These are phyloP conservation scores for Lepeophtheirus salmonis DNA, from an alignment of 1,140 invertebrate species.

Conservation along the genomic window DNA sequence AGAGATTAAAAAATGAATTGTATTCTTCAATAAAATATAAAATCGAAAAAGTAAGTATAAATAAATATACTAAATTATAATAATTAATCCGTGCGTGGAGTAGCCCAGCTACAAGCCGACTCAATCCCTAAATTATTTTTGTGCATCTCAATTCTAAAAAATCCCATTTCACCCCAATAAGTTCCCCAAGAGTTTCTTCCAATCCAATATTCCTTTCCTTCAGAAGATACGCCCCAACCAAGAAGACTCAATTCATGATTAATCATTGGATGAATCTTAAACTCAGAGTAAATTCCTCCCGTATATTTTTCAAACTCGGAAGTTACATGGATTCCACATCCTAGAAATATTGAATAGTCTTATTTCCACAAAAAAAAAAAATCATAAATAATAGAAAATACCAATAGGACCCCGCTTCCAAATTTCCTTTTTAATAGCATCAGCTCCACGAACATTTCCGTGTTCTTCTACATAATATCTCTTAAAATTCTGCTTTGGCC, in stretches of 20 bases:
- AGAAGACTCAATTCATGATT: conserved; percentile 16
- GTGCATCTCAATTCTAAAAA: conserved; percentile 15
- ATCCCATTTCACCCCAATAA: conserved; percentile 17
- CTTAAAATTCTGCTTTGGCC: conserved; percentile 11
- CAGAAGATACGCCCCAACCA: conserved; percentile 7
- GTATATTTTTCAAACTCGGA: conserved; percentile 3
- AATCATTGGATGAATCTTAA: background rate
- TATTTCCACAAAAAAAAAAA: background rate
- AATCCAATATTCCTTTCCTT: conserved; percentile 16
- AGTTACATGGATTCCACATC: conserved; percentile 10
- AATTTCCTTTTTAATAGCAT: conserved; percentile 18
- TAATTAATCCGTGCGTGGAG: no score
- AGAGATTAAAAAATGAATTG: no score
- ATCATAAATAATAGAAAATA: background rate
- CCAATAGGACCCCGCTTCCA: conserved; percentile 17
- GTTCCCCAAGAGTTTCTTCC: conserved; percentile 18
- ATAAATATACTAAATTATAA: no score
- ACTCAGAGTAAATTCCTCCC: conserved; percentile 14
- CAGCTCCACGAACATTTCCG: conserved; percentile 6
- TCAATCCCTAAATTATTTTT: conserved; percentile 14
- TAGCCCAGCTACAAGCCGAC: conserved; percentile 10
- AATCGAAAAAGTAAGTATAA: no score
- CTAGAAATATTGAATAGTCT: conserved; percentile 2
- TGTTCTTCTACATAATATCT: conserved; percentile 15
- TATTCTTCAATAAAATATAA: no score